Evolutionary conservation across 2,888 invertebrate genomes (phyloP).

Genomic region (Sinohyriopsis cumingii): DNA sequence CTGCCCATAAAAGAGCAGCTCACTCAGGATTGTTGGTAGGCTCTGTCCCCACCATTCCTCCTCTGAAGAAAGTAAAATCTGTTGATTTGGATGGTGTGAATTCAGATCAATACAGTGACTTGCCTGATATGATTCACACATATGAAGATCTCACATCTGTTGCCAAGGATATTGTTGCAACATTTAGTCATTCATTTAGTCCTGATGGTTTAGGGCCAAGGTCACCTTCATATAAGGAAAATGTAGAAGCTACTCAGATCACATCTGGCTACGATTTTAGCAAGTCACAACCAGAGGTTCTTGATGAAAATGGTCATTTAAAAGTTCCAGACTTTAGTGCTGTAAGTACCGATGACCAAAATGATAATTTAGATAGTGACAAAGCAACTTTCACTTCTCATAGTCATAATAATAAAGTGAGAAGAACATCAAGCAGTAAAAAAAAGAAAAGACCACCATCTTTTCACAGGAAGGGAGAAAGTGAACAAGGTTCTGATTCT

Average conservation of each 20-base stretch:
- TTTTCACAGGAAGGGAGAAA: no score
- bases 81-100: conserved; percentile 3
- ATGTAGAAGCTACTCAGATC: no score
- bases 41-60: conserved; percentile 25
- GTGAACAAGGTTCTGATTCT: background rate
- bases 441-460: background rate
- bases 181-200: conserved; percentile 7
- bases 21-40: conserved; percentile 6
- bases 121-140: conserved; percentile 21
- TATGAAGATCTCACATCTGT: conserved; percentile 26
- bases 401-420: background rate
- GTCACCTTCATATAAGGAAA: no score
- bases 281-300: no score
- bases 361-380: background rate
- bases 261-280: no score
- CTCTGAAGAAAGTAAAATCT: conserved; percentile 20
- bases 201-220: no score
- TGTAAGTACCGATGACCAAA: background rate
- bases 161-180: conserved; percentile 32
- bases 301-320: background rate
- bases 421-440: background rate
- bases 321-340: background rate
- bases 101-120: conserved; percentile 10
- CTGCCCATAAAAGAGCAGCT: conserved; percentile 13
- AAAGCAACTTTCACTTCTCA: background rate